Base-by-base conservation (phyloP, 2,797 vertebrate genomes). In the Lagodon rhomboides region DNA sequence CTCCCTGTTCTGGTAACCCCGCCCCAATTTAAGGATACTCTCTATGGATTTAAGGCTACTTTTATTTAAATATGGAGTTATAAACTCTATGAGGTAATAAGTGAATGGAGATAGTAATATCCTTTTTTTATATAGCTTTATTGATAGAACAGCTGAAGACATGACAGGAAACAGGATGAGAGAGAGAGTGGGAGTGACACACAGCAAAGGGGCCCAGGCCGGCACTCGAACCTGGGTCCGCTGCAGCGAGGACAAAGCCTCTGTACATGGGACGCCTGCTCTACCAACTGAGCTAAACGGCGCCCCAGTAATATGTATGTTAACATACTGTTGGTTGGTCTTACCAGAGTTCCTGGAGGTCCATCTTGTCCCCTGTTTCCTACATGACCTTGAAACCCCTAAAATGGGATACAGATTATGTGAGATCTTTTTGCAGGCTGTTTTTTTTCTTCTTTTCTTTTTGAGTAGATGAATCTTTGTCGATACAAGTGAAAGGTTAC, bases 291-390 rank as follows among this genome's bases (percentile, higher is more conserved):
- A n/a, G n/a, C n/a, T n/a, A n/a, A n/a, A n/a, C n/a, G n/a, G n/a
- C n/a, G n/a, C n/a, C n/a, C n/a, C n/a, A n/a, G n/a, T n/a, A n/a
- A n/a, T n/a, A n/a, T n/a, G n/a, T n/a, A n/a, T n/a, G 23, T 27
- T 43, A 22, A 23, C 3, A 46, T 61, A 18, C 43, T 65, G 13
- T 41, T 54, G 6, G 30, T 55, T 60, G 18, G 34, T 77, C 90
- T 91, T 90, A 96, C 96, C 80, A 43, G 66, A 25, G 53, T 34
- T 73, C 95, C 95, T 43, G 68, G 72, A 76, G 61, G 46, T 62
- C 96, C 96, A 56, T 95, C 92, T 15, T 83, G 90, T 18, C 95
- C 96, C 13, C 63, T 91, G 79, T 66, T 90, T 43, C 94, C 95
- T 22, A 75, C 49, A 79, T 76, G 73, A 69, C 95, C 95, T 50